A percentile compares a stretch with the other conserved stretches of the same genome.
Evolutionary conservation across 2,797 vertebrate genomes (phyloP).

Genomic region (Galaxias olidus): DNA sequence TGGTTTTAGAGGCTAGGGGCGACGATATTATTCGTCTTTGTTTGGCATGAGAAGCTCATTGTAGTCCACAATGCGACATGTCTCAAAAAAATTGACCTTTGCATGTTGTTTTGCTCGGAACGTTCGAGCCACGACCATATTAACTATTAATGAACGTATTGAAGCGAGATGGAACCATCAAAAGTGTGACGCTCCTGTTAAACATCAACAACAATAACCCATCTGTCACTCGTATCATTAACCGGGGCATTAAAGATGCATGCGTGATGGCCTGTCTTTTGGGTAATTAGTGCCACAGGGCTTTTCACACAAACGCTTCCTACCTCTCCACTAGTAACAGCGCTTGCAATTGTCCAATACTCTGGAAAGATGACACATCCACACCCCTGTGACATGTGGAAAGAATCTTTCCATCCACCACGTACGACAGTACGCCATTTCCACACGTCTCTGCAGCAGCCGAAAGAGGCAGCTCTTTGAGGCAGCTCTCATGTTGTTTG

Average conservation of each 20-base stretch:
- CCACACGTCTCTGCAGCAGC: not conserved
- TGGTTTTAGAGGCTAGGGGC: too few species aligned
- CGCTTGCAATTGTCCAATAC: not conserved
- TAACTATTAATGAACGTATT: not conserved
- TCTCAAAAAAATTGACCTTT: too few species aligned
- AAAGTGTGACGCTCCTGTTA: not conserved
- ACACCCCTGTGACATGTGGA: not conserved
- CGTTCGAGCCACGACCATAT: too few species aligned
- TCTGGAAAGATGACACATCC: not conserved
- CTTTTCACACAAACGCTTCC: not conserved
- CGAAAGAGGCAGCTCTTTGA: constrained; percentile 8
- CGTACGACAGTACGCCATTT: not conserved
- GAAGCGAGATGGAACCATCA: not conserved
- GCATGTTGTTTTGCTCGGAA: too few species aligned
- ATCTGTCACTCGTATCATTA: not conserved
- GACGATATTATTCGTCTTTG: too few species aligned
- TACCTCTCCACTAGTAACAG: not conserved
- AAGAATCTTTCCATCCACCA: constrained; percentile 3
- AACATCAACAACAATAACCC: not conserved
- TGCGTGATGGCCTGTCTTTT: not conserved
- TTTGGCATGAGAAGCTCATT: too few species aligned
- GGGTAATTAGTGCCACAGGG: not conserved
- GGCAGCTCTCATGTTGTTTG: not conserved
- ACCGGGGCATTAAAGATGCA: not conserved
- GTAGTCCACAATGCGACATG: too few species aligned